phyloP scores from a whole-genome alignment of 2,888 invertebrate species.

The Zaprionus obscuricornis region DNA sequence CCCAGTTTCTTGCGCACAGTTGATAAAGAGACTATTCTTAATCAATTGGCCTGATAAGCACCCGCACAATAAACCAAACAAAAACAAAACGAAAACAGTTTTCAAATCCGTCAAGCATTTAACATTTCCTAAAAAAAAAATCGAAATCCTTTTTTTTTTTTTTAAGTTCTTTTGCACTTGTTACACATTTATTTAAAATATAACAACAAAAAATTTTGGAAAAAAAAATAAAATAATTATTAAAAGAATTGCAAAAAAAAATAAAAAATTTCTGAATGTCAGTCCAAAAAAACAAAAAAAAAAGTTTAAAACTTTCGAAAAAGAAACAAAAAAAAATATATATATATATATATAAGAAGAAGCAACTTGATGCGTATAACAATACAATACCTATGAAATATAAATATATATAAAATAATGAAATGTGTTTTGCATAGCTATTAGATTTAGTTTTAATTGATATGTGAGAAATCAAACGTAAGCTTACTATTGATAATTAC shows the following conservation, averaged over 20 bases:
- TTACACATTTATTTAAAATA: constrained; percentile 64
- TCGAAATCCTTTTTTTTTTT: constrained; percentile 16
- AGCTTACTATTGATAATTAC: constrained; percentile 73
- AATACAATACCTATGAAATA: constrained; percentile 25
- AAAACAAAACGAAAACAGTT: constrained; percentile 7
- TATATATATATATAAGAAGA: too few species aligned
- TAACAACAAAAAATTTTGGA: constrained; percentile 29
- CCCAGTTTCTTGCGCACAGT: not conserved
- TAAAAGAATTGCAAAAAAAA: constrained; percentile 38
- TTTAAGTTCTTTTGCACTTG: constrained; percentile 63
- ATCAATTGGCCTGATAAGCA: constrained; percentile 31
- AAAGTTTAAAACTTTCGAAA: constrained; percentile 70
- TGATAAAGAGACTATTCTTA: not conserved
- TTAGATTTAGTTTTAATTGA: constrained; percentile 60
- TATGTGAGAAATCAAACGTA: constrained; percentile 74
- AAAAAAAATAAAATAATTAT: constrained; percentile 26
- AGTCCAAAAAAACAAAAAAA: constrained; percentile 48
- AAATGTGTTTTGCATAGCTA: constrained; percentile 73
- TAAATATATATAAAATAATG: constrained; percentile 42
- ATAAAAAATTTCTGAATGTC: constrained; percentile 33
- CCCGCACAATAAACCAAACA: not conserved
- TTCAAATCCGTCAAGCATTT: constrained; percentile 63
- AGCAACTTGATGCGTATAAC: constrained; percentile 41
- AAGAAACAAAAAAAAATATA: constrained; percentile 20
- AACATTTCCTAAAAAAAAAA: constrained; percentile 44